phyloP scores from a whole-genome alignment of 2,797 vertebrate genomes.

The Scomberomorus guttatus region DNA sequence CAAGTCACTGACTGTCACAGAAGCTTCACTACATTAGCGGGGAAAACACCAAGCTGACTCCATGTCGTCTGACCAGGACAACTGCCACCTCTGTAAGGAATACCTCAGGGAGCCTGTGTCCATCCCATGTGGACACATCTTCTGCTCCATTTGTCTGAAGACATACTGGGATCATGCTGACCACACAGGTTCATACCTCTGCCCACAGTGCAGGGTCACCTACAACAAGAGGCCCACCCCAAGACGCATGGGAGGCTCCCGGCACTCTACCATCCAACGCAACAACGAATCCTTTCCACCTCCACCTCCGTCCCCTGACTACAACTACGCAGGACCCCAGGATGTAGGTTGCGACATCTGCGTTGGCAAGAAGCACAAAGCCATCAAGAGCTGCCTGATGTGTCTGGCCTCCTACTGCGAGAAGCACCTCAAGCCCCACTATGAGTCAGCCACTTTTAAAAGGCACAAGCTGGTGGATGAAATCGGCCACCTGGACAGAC shows the following conservation, averaged over 20 bases:
- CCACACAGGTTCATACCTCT: slow-evolving; percentile 80
- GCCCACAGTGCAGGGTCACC: slow-evolving; percentile 84
- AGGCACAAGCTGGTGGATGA: slow-evolving; percentile 97
- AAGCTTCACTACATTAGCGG: slow-evolving; percentile 10
- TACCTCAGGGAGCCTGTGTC: slow-evolving; percentile 85
- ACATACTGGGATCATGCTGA: slow-evolving; percentile 90
- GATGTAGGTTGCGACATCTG: slow-evolving; percentile 97
- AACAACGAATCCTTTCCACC: slow-evolving; percentile 79
- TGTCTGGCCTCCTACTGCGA: slow-evolving; percentile 98
- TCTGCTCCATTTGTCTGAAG: slow-evolving; percentile 87
- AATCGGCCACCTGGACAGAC: slow-evolving; percentile 95
- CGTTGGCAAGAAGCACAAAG: slow-evolving; percentile 95
- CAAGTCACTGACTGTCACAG: slow-evolving; percentile 26
- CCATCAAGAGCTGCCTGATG: slow-evolving; percentile 95
- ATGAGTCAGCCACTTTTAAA: slow-evolving; percentile 94
- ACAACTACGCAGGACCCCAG: slow-evolving; percentile 87
- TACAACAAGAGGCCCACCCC: slow-evolving; percentile 87
- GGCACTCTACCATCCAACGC: slow-evolving; percentile 66
- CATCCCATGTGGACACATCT: slow-evolving; percentile 87
- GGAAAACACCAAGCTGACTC: neutral
- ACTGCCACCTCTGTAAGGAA: slow-evolving; percentile 87
- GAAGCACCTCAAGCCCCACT: slow-evolving; percentile 95
- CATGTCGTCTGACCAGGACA: slow-evolving; percentile 84
- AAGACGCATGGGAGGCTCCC: slow-evolving; percentile 76
- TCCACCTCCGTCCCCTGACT: slow-evolving; percentile 85